Percentiles rank a stretch among this genome's conserved stretches.
Conservation (phyloP, 2,113 vertebrate species). For the Rhegmatorhina hoffmannsi region DNA sequence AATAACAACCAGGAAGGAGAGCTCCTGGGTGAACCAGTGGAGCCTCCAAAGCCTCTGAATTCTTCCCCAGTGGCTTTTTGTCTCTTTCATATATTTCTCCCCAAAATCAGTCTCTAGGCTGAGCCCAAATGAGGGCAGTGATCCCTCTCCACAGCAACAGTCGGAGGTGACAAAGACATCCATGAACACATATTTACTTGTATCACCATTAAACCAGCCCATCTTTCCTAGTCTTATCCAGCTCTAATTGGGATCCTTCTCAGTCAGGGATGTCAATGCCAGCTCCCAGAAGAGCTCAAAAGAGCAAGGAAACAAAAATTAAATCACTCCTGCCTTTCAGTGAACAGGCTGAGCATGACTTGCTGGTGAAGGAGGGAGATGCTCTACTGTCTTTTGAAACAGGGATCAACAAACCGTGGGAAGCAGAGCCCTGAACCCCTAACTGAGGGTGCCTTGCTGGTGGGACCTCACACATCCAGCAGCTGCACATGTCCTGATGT, state of each 20-base stretch:
- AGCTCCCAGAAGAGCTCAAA: background rate
- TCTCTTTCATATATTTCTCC: background rate
- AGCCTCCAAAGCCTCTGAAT: rapidly evolving
- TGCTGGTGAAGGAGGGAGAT: background rate
- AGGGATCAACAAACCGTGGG: background rate
- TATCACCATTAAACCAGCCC: background rate
- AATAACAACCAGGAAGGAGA: background rate
- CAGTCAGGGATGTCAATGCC: background rate
- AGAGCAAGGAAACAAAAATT: background rate
- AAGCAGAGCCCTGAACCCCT: background rate
- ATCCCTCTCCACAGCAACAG: background rate
- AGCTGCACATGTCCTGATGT: rapidly evolving
- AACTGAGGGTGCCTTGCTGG: rapidly evolving
- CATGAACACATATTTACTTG: background rate
- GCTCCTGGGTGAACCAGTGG: rapidly evolving
- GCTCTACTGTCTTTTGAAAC: background rate
- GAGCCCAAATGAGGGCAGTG: background rate
- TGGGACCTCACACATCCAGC: background rate
- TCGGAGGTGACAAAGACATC: background rate
- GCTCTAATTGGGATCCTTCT: background rate
- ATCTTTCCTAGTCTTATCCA: background rate
- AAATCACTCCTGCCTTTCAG: background rate
- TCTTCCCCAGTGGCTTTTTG: background rate
- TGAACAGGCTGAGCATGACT: background rate
- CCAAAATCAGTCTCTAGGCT: background rate